Evolutionary conservation across 2,113 vertebrate species (phyloP).

Genomic region (Oryzias celebensis): DNA sequence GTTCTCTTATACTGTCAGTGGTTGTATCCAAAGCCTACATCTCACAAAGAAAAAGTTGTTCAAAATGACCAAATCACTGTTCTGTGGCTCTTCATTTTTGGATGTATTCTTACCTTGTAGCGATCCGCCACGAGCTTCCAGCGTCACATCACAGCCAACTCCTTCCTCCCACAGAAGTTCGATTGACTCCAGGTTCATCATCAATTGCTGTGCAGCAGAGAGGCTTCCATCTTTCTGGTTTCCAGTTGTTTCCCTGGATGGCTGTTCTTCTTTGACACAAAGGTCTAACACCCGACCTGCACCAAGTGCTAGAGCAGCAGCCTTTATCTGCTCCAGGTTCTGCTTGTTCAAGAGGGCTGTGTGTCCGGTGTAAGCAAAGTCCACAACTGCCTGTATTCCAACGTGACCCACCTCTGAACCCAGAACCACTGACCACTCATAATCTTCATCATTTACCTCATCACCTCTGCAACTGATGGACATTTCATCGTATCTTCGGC

Average conservation of each 20-base stretch:
- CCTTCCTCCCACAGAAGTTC: slow-evolving; percentile 69
- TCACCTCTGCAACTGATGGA: not conserved
- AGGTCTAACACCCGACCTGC: slow-evolving; percentile 71
- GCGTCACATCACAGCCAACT: slow-evolving; percentile 83
- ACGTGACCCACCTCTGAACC: slow-evolving; percentile 48
- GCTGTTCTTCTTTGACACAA: slow-evolving; percentile 47
- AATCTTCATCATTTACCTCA: slow-evolving; percentile 7
- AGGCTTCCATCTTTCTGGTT: not conserved
- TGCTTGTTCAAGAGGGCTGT: slow-evolving; percentile 45
- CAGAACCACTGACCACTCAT: slow-evolving; percentile 35
- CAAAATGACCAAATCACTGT: no score
- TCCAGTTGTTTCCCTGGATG: not conserved
- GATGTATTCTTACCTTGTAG: slow-evolving; percentile 71
- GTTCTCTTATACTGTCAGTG: no score
- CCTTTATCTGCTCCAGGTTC: slow-evolving; percentile 56
- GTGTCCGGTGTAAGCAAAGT: slow-evolving; percentile 85
- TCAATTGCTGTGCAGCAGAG: slow-evolving; percentile 74
- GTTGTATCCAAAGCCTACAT: no score
- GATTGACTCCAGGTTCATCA: slow-evolving; percentile 72
- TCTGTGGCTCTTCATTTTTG: not conserved
- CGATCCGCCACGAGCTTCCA: slow-evolving; percentile 71
- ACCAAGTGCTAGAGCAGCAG: slow-evolving; percentile 72
- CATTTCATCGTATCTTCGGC: not conserved
- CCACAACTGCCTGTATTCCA: slow-evolving; percentile 78
- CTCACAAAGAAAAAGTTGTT: no score